These are phyloP conservation scores for Bombycilla garrulus DNA, from an alignment of 2,113 vertebrate genomes.

Conservation along the genomic window DNA sequence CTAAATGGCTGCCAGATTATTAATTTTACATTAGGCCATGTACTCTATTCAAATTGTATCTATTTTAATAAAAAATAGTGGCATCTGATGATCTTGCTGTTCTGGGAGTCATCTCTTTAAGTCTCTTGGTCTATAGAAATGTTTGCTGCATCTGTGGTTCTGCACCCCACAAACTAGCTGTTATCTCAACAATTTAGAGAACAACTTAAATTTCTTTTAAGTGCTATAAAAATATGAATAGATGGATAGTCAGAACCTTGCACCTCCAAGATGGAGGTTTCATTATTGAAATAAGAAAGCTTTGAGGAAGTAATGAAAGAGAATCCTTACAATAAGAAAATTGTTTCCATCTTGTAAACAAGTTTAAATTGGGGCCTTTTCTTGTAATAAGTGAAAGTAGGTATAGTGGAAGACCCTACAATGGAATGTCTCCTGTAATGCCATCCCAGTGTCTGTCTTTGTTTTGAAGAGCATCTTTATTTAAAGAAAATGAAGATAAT, in stretches of 20 bases:
- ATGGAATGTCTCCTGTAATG: background rate
- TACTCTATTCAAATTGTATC: background rate
- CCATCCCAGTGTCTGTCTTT: background rate
- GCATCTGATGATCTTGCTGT: background rate
- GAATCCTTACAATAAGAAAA: background rate
- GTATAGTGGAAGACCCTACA: background rate
- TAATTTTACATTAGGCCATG: background rate
- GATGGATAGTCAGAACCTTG: background rate
- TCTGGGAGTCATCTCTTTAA: background rate
- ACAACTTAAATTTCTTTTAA: background rate
- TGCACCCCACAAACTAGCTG: background rate
- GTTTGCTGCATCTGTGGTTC: background rate
- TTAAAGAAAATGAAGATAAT: background rate
- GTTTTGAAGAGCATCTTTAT: background rate
- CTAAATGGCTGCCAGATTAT: background rate
- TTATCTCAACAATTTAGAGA: background rate
- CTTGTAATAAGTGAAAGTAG: background rate
- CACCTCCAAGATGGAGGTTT: background rate
- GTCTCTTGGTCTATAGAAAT: background rate
- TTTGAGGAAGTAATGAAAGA: background rate
- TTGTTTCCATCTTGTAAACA: background rate
- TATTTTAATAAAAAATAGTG: background rate
- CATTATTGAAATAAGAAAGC: background rate
- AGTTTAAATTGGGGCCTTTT: background rate
- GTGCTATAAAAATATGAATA: background rate